A percentile compares a stretch with the other conserved stretches of the same genome.
Evolutionary conservation across 2,888 invertebrate species (phyloP).

Genomic region (Ichneumoninae sp.): DNA sequence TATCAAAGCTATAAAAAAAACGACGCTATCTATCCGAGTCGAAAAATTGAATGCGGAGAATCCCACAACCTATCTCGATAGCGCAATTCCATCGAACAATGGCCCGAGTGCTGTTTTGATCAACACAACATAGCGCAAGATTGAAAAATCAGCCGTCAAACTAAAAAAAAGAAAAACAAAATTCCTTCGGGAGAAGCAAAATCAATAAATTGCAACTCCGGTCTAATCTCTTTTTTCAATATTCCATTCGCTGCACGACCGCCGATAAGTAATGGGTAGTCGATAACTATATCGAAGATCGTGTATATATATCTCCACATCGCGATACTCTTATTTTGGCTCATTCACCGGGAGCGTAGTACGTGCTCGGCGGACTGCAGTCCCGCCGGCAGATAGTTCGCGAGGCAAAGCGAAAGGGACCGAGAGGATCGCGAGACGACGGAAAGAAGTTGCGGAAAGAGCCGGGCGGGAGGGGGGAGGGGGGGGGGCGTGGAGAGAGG

Average conservation of each 20-base stretch:
- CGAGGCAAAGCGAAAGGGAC: slow-evolving; percentile 51
- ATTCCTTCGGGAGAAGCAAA: neutral
- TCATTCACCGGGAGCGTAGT: slow-evolving; percentile 63
- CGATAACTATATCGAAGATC: slow-evolving; percentile 14
- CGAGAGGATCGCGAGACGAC: slow-evolving; percentile 57
- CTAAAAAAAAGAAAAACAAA: neutral
- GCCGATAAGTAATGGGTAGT: slow-evolving; percentile 9
- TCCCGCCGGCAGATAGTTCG: slow-evolving; percentile 36
- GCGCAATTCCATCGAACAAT: no score
- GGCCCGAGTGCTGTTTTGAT: no score
- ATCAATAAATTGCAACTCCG: neutral
- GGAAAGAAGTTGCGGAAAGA: slow-evolving; percentile 53
- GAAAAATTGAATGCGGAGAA: no score
- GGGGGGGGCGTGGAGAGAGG: slow-evolving; percentile 5
- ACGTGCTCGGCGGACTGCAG: slow-evolving; percentile 52
- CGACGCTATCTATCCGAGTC: no score
- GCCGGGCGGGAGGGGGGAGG: no score
- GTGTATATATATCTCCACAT: slow-evolving; percentile 16
- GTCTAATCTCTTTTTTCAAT: neutral
- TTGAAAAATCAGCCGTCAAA: no score
- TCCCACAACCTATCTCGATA: no score
- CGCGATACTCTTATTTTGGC: slow-evolving; percentile 52
- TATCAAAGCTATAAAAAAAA: no score
- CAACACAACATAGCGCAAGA: no score
- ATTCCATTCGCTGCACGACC: neutral